phyloP scores from a whole-genome alignment of 2,888 invertebrate species.

The Patella caerulea region DNA sequence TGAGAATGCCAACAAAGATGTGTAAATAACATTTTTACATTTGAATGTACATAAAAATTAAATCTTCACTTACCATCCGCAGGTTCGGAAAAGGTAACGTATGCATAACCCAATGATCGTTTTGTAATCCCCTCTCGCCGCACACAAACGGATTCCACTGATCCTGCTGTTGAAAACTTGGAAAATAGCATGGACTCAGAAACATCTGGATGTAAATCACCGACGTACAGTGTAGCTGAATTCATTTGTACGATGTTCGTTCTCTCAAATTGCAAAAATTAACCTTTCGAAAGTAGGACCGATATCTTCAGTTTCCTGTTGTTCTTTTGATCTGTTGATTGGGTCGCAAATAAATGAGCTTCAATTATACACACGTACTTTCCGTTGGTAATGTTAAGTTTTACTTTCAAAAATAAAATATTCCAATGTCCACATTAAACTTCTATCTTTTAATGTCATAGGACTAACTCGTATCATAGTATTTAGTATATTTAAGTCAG shows the following conservation, averaged over 20 bases:
- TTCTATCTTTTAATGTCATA: no score
- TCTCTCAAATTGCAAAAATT: slow-evolving; percentile 23
- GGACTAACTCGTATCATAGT: slow-evolving; percentile 53
- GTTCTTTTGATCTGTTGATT: slow-evolving; percentile 30
- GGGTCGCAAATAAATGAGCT: slow-evolving; percentile 34
- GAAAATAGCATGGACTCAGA: slow-evolving; percentile 99
- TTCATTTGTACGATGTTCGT: slow-evolving; percentile 51
- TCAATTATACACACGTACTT: slow-evolving; percentile 31
- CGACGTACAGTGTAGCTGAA: slow-evolving; percentile 95
- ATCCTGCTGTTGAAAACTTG: slow-evolving; percentile 98
- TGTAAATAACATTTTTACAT: background rate
- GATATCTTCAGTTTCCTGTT: slow-evolving; percentile 18
- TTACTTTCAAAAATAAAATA: slow-evolving; percentile 34
- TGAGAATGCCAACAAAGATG: no score
- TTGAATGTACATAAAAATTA: background rate
- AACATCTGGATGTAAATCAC: slow-evolving; percentile 97
- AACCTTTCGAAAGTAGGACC: slow-evolving; percentile 35
- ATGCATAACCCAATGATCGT: slow-evolving; percentile 98
- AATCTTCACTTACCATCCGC: slow-evolving; percentile 89
- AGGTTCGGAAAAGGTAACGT: slow-evolving; percentile 99
- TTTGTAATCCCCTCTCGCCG: slow-evolving; percentile 98
- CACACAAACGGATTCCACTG: slow-evolving; percentile 98
- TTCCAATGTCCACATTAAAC: no score
- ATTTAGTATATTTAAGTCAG: slow-evolving; percentile 48
- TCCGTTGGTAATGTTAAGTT: slow-evolving; percentile 48